Evolutionary conservation across 2,888 invertebrate genomes (phyloP).

Genomic region (Griposia aprilina): DNA sequence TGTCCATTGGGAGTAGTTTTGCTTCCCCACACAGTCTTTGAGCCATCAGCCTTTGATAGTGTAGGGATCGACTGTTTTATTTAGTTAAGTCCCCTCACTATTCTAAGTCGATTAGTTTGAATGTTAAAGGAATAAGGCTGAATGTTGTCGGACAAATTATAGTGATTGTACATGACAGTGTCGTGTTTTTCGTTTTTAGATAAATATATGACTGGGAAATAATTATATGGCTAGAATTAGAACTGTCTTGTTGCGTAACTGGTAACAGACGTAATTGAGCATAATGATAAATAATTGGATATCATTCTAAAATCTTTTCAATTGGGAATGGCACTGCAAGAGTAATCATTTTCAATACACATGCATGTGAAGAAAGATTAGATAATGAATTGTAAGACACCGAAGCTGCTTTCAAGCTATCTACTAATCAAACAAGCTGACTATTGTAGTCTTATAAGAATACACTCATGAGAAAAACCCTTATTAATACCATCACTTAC

Average conservation of each 20-base stretch:
- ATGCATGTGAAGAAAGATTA: background rate
- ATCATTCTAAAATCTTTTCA: constrained; percentile 19
- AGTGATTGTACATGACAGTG: constrained; percentile 48
- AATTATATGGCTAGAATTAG: constrained; percentile 26
- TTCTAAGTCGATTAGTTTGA: constrained; percentile 57
- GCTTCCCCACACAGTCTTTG: constrained; percentile 71
- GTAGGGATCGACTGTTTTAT: constrained; percentile 69
- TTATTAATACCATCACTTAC: constrained; percentile 51
- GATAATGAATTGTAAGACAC: constrained; percentile 13
- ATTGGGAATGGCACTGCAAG: constrained; percentile 20
- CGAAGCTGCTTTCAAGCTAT: constrained; percentile 20
- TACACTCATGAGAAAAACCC: constrained; percentile 54
- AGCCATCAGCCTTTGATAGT: constrained; percentile 76
- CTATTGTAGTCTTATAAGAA: constrained; percentile 51
- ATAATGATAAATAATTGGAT: constrained; percentile 42
- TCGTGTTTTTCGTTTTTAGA: constrained; percentile 47
- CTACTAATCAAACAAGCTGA: constrained; percentile 43
- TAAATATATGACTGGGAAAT: constrained; percentile 22
- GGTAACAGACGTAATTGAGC: constrained; percentile 40
- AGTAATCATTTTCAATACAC: background rate
- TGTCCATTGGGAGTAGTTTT: constrained; percentile 80
- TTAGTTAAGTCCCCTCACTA: constrained; percentile 60
- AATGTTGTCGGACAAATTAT: constrained; percentile 53
- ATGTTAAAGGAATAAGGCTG: constrained; percentile 45
- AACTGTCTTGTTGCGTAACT: constrained; percentile 34